Conservation (phyloP, 2,797 vertebrate species). For the Hemitrygon akajei region DNA sequence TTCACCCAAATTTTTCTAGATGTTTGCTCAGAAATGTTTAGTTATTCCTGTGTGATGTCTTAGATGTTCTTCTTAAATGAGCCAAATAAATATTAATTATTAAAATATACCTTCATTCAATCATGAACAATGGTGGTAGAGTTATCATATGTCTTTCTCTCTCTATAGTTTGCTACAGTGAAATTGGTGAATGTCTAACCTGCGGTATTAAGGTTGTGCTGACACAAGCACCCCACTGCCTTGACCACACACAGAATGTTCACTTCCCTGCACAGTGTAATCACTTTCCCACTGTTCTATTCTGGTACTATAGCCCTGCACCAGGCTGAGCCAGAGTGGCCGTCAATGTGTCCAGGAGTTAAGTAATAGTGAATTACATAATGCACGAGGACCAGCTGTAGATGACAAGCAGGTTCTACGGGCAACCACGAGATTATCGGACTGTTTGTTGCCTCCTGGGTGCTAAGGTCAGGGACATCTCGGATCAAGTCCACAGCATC, state of each 20-base stretch:
- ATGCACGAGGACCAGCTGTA: too few species aligned
- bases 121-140: not conserved
- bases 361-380: not conserved
- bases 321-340: not conserved
- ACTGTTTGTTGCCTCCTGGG: too few species aligned
- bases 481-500: too few species aligned
- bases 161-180: not conserved
- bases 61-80: not conserved
- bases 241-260: not conserved
- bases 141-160: not conserved
- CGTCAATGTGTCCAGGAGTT: not conserved
- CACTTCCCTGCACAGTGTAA: too few species aligned
- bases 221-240: not conserved
- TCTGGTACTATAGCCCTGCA: not conserved
- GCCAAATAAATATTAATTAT: not conserved
- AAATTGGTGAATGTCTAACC: not conserved
- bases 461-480: too few species aligned
- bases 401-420: not conserved
- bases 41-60: not conserved
- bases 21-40: not conserved
- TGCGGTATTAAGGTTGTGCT: too few species aligned
- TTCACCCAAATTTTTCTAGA: too few species aligned
- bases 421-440: too few species aligned
- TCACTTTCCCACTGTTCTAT: not conserved
- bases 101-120: not conserved